Percentiles rank a stretch among this genome's conserved stretches.
Evolutionary conservation across 92 coral and sea anemone genomes (phyloP).

Genomic region (Phenganax marumi): DNA sequence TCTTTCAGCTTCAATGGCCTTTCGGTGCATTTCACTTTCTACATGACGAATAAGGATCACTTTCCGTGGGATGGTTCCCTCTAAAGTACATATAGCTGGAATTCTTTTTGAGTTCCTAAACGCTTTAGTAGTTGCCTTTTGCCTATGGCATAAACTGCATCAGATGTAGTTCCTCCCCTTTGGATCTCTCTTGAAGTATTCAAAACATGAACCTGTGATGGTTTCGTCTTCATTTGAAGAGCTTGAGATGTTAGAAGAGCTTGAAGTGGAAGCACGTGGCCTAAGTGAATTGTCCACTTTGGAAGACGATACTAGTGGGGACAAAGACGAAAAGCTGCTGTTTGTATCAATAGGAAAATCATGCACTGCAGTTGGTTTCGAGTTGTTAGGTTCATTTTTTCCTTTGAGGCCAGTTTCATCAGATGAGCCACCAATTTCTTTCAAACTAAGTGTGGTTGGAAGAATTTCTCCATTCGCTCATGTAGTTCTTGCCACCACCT

Average conservation of each 20-base stretch:
- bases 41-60: too few species aligned
- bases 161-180: background rate
- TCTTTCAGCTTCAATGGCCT: too few species aligned
- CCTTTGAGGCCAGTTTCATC: background rate
- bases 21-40: too few species aligned
- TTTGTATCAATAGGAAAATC: background rate
- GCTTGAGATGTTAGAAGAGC: background rate
- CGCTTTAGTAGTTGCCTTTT: background rate
- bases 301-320: background rate
- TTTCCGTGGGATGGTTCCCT: constrained; percentile 3
- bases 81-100: constrained; percentile 1
- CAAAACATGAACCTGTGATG: background rate
- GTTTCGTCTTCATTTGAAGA: constrained; percentile 4
- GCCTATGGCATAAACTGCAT: background rate
- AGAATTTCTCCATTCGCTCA: too few species aligned
- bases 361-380: background rate
- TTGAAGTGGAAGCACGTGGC: background rate
- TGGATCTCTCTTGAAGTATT: background rate
- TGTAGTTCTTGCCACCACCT: too few species aligned
- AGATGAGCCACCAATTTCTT: background rate
- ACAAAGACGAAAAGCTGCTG: background rate
- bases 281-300: background rate
- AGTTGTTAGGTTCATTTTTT: background rate
- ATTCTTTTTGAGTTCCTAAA: background rate
- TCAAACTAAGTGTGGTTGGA: too few species aligned